These are phyloP conservation scores for Helicoverpa assulta DNA, from an alignment of 2,888 invertebrate genomes.

Conservation along the genomic window DNA sequence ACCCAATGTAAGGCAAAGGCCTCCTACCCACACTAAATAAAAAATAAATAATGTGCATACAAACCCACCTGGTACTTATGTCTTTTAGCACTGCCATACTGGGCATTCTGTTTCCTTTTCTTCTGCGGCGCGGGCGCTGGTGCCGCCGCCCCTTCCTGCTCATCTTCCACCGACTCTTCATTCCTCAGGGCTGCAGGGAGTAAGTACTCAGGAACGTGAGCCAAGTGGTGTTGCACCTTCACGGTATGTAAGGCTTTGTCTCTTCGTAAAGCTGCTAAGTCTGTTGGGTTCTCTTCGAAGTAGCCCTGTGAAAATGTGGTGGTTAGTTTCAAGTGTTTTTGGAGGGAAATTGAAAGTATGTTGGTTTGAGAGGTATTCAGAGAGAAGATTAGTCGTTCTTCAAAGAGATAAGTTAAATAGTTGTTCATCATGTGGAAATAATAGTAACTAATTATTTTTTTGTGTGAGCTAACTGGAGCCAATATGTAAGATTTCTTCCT, in stretches of 20 bases:
- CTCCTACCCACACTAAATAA: too few species aligned
- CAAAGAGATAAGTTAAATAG: slow-evolving; percentile 77
- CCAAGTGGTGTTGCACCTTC: slow-evolving; percentile 94
- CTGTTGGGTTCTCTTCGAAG: slow-evolving; percentile 97
- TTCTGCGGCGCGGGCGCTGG: slow-evolving; percentile 68
- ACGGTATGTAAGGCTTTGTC: slow-evolving; percentile 97
- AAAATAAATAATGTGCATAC: not conserved
- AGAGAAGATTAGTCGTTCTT: slow-evolving; percentile 90
- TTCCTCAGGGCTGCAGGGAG: slow-evolving; percentile 94
- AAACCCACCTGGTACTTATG: slow-evolving; percentile 83
- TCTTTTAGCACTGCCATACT: slow-evolving; percentile 81
- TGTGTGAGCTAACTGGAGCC: too few species aligned
- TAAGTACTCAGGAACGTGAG: slow-evolving; percentile 98
- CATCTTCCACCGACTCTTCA: slow-evolving; percentile 87
- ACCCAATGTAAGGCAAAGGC: too few species aligned
- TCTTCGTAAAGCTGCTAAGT: slow-evolving; percentile 95
- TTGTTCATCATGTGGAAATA: slow-evolving; percentile 72
- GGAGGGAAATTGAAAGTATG: too few species aligned
- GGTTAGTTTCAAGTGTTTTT: not conserved
- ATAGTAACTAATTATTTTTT: not conserved
- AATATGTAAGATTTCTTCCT: not conserved
- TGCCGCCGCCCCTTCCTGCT: slow-evolving; percentile 64
- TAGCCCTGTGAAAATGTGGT: slow-evolving; percentile 91
- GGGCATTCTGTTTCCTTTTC: slow-evolving; percentile 75
- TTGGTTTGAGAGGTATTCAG: slow-evolving; percentile 69